Evolutionary conservation across 2,888 invertebrate genomes (phyloP).

Genomic region (Cremastinae sp.): DNA sequence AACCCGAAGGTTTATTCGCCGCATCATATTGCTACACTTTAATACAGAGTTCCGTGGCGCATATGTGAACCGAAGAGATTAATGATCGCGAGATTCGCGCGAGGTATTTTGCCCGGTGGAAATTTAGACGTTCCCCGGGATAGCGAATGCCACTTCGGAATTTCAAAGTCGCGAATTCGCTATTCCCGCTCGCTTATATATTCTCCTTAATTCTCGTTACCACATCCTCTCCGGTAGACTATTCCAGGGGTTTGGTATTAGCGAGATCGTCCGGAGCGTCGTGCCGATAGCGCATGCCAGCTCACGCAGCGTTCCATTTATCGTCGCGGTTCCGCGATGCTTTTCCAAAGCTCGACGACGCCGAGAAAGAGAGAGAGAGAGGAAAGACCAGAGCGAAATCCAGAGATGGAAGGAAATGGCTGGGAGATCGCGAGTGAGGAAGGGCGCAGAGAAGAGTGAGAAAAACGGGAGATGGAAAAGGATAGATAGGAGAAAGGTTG

Average conservation of each 20-base stretch:
- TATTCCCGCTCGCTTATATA: too few species aligned
- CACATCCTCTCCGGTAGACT: too few species aligned
- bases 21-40: constrained; percentile 49
- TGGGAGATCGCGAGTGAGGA: constrained; percentile 40
- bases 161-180: too few species aligned
- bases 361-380: too few species aligned
- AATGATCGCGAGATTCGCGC: too few species aligned
- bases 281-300: constrained; percentile 40
- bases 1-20: constrained; percentile 28
- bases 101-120: too few species aligned
- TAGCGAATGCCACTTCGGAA: too few species aligned
- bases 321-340: constrained; percentile 68
- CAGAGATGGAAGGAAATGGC: constrained; percentile 5
- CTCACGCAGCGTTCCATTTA: constrained; percentile 67
- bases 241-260: too few species aligned
- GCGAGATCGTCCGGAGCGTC: too few species aligned
- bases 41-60: constrained; percentile 36
- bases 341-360: constrained; percentile 30
- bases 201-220: too few species aligned
- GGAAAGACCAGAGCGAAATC: constrained; percentile 8
- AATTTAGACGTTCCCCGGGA: too few species aligned
- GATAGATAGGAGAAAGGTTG: constrained; percentile 38
- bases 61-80: neutral
- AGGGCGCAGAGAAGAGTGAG: constrained; percentile 35
- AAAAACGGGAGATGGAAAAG: constrained; percentile 40